phyloP scores from a whole-genome alignment of 2,797 vertebrate genomes.

The Alectoris magna region DNA sequence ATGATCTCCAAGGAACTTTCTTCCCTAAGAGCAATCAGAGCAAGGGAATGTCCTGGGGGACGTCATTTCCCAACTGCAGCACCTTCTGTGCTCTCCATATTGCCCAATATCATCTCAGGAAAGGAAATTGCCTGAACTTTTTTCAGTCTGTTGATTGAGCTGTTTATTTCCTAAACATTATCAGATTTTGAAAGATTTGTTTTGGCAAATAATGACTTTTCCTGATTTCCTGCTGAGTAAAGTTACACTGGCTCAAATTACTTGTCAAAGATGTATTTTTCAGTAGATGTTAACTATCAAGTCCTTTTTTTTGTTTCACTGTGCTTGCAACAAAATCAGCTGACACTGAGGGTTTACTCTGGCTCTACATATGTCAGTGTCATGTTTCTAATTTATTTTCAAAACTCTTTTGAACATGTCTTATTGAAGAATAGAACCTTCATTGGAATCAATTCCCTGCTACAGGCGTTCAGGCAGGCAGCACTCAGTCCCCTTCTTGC shows the following conservation, averaged over 20 bases:
- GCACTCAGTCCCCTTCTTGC: not conserved
- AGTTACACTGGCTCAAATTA: slow-evolving; percentile 30
- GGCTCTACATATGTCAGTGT: not conserved
- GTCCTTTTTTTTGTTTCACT: slow-evolving; percentile 34
- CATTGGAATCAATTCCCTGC: not conserved
- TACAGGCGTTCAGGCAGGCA: not conserved
- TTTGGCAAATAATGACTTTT: slow-evolving; percentile 68
- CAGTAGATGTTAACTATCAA: slow-evolving; percentile 52
- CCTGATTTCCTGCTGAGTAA: slow-evolving; percentile 52
- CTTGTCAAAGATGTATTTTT: slow-evolving; percentile 60
- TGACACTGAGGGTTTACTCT: slow-evolving; percentile 33
- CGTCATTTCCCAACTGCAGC: not conserved
- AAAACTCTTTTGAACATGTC: slow-evolving; percentile 24
- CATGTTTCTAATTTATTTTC: slow-evolving; percentile 54
- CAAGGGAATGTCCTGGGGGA: not conserved
- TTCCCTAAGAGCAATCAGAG: not conserved
- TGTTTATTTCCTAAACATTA: slow-evolving; percentile 73
- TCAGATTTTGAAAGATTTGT: slow-evolving; percentile 66
- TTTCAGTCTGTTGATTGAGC: slow-evolving; percentile 31
- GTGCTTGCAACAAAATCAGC: slow-evolving; percentile 46
- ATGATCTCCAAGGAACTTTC: not conserved
- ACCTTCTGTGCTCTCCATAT: slow-evolving; percentile 2
- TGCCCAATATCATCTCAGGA: slow-evolving; percentile 1
- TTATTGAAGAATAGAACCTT: slow-evolving; percentile 38
- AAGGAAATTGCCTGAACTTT: slow-evolving; percentile 46